Evolutionary conservation across 2,888 invertebrate species (phyloP).

Genomic region (Doris montereyensis): DNA sequence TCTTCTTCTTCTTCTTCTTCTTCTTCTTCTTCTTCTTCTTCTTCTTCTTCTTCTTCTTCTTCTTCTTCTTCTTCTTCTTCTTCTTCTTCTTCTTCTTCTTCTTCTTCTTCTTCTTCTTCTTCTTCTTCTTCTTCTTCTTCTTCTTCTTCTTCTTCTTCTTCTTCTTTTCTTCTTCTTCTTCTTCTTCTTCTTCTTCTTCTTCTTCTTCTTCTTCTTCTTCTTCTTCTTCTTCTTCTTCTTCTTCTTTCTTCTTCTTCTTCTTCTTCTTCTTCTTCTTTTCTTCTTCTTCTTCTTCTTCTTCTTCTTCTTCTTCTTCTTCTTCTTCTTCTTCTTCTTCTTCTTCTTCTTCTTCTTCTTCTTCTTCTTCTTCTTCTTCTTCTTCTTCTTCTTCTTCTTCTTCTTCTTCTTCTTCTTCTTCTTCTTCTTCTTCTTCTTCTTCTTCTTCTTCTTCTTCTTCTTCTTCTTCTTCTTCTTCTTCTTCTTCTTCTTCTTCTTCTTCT

Average conservation of each 20-base stretch:
- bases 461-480: constrained; percentile 1
- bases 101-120: constrained; percentile 34
- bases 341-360: constrained; percentile 8
- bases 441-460: constrained; percentile 17
- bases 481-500: constrained; percentile 15
- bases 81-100: constrained; percentile 26
- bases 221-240: not conserved
- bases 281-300: not conserved
- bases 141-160: constrained; percentile 30
- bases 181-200: not conserved
- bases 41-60: not conserved
- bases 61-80: constrained; percentile 28
- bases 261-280: not conserved
- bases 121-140: constrained; percentile 30
- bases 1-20: not conserved
- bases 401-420: constrained; percentile 13
- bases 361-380: constrained; percentile 3
- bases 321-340: constrained; percentile 17
- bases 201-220: constrained; percentile 7
- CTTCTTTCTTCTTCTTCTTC: not conserved
- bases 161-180: constrained; percentile 22
- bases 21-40: not conserved
- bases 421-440: constrained; percentile 23
- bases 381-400: constrained; percentile 9
- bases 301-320: constrained; percentile 12